Base-by-base conservation (phyloP, 2,113 vertebrate genomes). In the western clawed frog (Xenopus tropicalis) region DNA sequence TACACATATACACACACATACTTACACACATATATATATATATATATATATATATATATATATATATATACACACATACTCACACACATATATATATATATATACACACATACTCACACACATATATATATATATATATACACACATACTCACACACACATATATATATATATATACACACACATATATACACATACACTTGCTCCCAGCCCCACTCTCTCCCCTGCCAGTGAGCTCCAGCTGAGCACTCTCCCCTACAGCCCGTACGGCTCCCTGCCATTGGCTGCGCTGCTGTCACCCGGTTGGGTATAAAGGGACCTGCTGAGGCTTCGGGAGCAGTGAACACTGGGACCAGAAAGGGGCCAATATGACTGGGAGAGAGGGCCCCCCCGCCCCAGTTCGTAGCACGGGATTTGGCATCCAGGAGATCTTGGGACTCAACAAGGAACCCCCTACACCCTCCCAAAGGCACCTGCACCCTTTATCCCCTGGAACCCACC, bases 351-450 rank as follows among this genome's bases (percentile, higher is more conserved):
- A 67, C 54, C 64, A 37, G 88, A 93, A 87, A 87, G 92, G 93
- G 91, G 93, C 92, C 85, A 89, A 84, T 76, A 98, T 98, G 96
- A 96, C 95, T 72, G 61, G 81, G 78, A 81, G 54, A 76, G 79
- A 79, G 80, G 56, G 79, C 77, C 84, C 85, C 80, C 86, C 80
- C 84, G 89, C 72, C 79, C 86, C 93, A 48, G 86, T 89, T 74
- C 90, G 95, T 85, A 97, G 95, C 92, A 98, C 97, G 5, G 95
- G 97, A 23, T 98, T 98, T 79, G 97, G 96, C 81, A 98, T 98
- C 83, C 96, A 98, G 87, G 97, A 98, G 90, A 98, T 98, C 62
- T 84, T 98, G 84, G 96, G 96, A 70, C 91, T 98, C 78, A 98
- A 98, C 83, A 98, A 98, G 88, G 96, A 98, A 81, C 93, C 94